phyloP scores from a whole-genome alignment of 2,888 invertebrate species.

The Andrena hattorfiana region DNA sequence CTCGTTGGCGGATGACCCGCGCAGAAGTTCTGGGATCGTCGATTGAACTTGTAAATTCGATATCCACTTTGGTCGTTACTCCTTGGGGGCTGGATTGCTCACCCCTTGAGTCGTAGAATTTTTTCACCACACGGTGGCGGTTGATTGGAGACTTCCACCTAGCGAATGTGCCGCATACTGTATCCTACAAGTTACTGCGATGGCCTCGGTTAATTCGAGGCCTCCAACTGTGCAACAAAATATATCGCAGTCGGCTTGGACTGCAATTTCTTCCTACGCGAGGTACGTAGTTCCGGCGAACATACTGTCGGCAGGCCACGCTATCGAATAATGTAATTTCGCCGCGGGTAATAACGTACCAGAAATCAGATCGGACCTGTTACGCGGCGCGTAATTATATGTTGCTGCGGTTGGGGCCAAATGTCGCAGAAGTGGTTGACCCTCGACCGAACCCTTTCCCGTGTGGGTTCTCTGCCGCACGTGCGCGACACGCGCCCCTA shows the following conservation, averaged over 20 bases:
- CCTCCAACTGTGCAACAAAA: neutral
- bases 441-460: conserved; percentile 70
- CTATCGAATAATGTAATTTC: conserved; percentile 53
- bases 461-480: conserved; percentile 65
- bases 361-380: conserved; percentile 71
- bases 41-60: neutral
- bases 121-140: too few relatives aligned
- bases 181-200: neutral
- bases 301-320: conserved; percentile 51
- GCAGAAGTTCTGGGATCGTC: conserved; percentile 14
- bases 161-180: too few relatives aligned
- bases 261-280: conserved; percentile 4
- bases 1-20: conserved; percentile 39
- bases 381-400: conserved; percentile 75
- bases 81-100: too few relatives aligned
- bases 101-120: too few relatives aligned
- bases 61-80: neutral
- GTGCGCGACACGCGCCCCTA: conserved; percentile 78
- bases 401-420: conserved; percentile 76
- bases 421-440: conserved; percentile 81
- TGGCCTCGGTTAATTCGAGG: neutral
- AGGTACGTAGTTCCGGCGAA: conserved; percentile 9
- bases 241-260: neutral
- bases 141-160: too few relatives aligned
- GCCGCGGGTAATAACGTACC: conserved; percentile 44